These are phyloP conservation scores for Carabus problematicus DNA, from an alignment of 2,888 invertebrate genomes.

Conservation along the genomic window DNA sequence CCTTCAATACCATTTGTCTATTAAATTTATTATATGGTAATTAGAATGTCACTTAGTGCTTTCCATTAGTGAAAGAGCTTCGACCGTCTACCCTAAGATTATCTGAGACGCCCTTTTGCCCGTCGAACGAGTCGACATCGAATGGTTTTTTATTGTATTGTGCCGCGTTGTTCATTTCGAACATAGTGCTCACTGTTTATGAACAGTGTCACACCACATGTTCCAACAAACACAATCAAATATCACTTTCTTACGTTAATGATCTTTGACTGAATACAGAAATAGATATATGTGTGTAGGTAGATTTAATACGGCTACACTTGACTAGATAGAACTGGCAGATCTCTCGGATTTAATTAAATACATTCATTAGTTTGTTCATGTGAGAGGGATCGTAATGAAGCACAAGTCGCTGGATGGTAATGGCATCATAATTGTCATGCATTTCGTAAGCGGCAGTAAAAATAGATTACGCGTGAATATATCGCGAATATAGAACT, in stretches of 20 bases:
- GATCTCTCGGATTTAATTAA: too few relatives aligned
- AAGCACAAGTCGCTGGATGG: constrained; percentile 33
- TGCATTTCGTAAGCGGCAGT: constrained; percentile 30
- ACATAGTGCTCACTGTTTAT: neutral
- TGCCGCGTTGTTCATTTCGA: neutral
- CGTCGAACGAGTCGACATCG: constrained; percentile 6
- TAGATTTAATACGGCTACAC: too few relatives aligned
- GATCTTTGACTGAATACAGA: too few relatives aligned
- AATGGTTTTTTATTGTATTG: constrained; percentile 19
- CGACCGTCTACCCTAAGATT: too few relatives aligned
- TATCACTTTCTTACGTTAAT: too few relatives aligned
- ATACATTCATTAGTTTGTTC: too few relatives aligned
- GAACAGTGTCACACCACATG: neutral
- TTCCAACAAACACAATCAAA: neutral
- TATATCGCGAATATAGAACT: constrained; percentile 4
- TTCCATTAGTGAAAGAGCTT: constrained; percentile 20
- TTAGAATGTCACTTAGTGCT: constrained; percentile 25
- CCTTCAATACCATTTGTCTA: constrained; percentile 27
- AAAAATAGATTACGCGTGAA: constrained; percentile 41
- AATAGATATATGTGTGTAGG: too few relatives aligned
- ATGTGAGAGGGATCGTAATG: neutral
- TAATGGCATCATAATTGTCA: constrained; percentile 42
- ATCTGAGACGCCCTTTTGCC: neutral
- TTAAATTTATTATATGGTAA: constrained; percentile 32
- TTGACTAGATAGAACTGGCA: too few relatives aligned